Conservation (phyloP, 2,797 vertebrate species). For the Hoplostethus atlanticus region DNA sequence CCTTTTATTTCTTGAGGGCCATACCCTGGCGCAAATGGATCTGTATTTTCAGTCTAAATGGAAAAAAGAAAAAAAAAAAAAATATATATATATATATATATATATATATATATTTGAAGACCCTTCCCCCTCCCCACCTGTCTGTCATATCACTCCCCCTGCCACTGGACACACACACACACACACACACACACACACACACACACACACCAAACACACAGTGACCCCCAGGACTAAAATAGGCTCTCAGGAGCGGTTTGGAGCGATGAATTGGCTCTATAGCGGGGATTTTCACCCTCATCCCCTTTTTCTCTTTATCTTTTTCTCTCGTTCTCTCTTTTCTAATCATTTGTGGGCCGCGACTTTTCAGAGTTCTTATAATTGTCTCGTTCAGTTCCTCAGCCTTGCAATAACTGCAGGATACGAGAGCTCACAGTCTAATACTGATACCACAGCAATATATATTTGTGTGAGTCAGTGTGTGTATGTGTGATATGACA, state of each 20-base stretch:
- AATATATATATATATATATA: no score
- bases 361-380: conserved; percentile 86
- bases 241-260: conserved; percentile 92
- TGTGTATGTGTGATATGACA: conserved; percentile 60
- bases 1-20: conserved; percentile 42
- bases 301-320: conserved; percentile 81
- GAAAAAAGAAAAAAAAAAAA: conserved; percentile 26
- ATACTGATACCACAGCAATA: conserved; percentile 78
- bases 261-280: conserved; percentile 86
- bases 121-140: conserved; percentile 64
- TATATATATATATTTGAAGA: conserved; percentile 52
- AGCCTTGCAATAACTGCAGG: conserved; percentile 85
- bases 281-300: conserved; percentile 84
- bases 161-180: conserved; percentile 31
- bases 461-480: conserved; percentile 72
- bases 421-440: conserved; percentile 82
- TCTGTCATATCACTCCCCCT: conserved; percentile 66
- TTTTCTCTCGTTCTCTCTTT: conserved; percentile 78
- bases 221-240: conserved; percentile 89
- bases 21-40: conserved; percentile 64
- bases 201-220: conserved; percentile 74
- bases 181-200: conserved; percentile 32
- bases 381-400: conserved; percentile 85
- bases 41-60: conserved; percentile 67
- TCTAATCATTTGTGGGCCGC: conserved; percentile 86